Evolutionary conservation across 2,797 vertebrate species (phyloP).

Genomic region (Typhlichthys subterraneus): DNA sequence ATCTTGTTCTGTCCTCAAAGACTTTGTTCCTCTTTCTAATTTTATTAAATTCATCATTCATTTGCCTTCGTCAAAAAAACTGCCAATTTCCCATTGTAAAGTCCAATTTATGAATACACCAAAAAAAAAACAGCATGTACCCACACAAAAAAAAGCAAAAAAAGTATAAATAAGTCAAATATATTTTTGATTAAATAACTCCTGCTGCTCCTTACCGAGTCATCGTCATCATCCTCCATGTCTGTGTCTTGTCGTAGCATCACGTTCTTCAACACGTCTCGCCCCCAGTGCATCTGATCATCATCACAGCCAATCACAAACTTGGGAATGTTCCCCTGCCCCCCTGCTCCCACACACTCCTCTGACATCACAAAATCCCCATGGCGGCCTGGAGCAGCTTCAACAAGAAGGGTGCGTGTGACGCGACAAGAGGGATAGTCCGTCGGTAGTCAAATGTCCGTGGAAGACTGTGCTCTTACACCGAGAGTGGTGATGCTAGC

Average conservation of each 20-base stretch:
- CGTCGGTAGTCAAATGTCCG: slow-evolving; percentile 5
- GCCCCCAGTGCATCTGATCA: slow-evolving; percentile 44
- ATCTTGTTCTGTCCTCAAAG: no score
- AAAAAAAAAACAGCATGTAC: no score
- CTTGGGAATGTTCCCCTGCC: slow-evolving; percentile 64
- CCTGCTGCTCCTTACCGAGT: slow-evolving; percentile 51
- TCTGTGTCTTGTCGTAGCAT: slow-evolving; percentile 48
- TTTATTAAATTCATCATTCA: no score
- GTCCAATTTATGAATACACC: no score
- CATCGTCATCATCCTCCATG: slow-evolving; percentile 59
- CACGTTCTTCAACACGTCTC: slow-evolving; percentile 53
- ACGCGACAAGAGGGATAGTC: background rate
- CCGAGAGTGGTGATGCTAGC: slow-evolving; percentile 19
- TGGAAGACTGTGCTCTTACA: slow-evolving; percentile 6
- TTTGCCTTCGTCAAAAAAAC: no score
- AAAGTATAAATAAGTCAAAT: no score
- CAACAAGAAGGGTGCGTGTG: background rate
- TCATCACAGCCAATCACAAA: slow-evolving; percentile 79
- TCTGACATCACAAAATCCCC: slow-evolving; percentile 80
- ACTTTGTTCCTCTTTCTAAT: no score
- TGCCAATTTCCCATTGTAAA: no score
- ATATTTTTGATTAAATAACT: background rate
- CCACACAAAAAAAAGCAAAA: no score
- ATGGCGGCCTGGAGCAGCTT: slow-evolving; percentile 44
- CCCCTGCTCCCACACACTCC: slow-evolving; percentile 48